phyloP scores from a whole-genome alignment of 2,888 invertebrate genomes.

The Amorpha juglandis region DNA sequence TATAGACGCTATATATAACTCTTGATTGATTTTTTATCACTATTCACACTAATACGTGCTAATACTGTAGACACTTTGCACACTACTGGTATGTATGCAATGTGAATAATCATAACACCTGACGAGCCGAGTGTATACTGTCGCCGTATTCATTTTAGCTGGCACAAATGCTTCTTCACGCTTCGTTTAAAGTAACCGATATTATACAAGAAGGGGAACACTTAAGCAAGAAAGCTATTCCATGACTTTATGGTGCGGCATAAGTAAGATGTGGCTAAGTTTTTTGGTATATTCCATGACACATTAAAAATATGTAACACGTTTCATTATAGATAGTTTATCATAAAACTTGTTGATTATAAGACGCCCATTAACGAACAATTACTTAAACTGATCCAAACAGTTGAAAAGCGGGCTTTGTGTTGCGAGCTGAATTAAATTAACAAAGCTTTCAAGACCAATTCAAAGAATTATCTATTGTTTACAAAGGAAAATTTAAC shows the following conservation, averaged over 20 bases:
- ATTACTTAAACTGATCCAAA: conserved; percentile 4
- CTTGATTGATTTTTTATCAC: no score
- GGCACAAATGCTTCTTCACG: background rate
- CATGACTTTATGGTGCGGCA: background rate
- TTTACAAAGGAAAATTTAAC: conserved; percentile 10
- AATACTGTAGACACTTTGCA: no score
- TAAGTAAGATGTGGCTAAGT: no score
- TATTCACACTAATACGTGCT: no score
- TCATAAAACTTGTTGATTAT: conserved; percentile 22
- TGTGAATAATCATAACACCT: background rate
- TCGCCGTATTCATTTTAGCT: background rate
- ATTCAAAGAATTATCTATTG: conserved; percentile 11
- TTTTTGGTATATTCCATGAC: no score
- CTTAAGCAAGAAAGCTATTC: background rate
- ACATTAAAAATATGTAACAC: background rate
- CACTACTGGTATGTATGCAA: background rate
- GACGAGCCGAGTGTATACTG: no score
- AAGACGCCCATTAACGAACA: conserved; percentile 12
- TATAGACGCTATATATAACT: no score
- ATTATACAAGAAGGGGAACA: background rate
- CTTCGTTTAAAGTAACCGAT: background rate
- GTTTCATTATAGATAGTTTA: background rate
- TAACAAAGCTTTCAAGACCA: conserved; percentile 1
- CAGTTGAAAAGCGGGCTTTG: conserved; percentile 8
- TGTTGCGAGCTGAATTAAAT: conserved; percentile 5